Conservation (phyloP, 2,797 vertebrate genomes). For the Lophotriccus pileatus region DNA sequence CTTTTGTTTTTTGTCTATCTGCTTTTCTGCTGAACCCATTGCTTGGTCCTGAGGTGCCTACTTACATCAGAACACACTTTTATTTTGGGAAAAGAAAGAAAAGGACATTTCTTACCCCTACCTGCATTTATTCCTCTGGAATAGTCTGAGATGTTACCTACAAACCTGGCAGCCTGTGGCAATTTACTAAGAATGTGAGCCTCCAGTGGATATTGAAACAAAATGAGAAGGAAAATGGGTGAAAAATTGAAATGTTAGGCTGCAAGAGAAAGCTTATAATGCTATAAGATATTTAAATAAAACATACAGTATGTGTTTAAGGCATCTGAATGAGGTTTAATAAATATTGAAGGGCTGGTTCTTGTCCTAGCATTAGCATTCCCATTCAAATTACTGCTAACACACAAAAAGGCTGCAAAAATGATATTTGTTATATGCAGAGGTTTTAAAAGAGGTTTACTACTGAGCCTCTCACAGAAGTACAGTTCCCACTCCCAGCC, state of each 20-base stretch:
- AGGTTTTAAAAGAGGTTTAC: neutral
- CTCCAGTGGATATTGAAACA: neutral
- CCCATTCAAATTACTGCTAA: neutral
- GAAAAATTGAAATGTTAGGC: neutral
- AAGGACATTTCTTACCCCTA: neutral
- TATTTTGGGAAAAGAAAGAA: neutral
- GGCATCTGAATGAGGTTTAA: neutral
- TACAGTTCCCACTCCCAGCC: neutral
- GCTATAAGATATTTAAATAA: neutral
- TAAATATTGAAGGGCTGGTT: neutral
- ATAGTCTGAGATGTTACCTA: neutral
- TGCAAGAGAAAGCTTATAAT: neutral
- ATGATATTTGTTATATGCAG: rapidly evolving
- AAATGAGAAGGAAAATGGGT: neutral
- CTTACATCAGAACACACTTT: neutral
- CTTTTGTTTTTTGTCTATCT: neutral
- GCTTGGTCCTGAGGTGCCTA: neutral
- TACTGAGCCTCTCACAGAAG: neutral
- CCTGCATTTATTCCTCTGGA: neutral
- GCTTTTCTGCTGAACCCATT: neutral
- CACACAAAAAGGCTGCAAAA: neutral
- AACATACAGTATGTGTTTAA: neutral
- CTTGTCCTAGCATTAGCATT: neutral
- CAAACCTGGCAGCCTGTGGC: neutral
- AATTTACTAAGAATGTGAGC: neutral